Evolutionary conservation across 2,888 invertebrate species (phyloP), one percentile per base, ranked within the genome.

Genomic region (Adela reaumurella): DNA sequence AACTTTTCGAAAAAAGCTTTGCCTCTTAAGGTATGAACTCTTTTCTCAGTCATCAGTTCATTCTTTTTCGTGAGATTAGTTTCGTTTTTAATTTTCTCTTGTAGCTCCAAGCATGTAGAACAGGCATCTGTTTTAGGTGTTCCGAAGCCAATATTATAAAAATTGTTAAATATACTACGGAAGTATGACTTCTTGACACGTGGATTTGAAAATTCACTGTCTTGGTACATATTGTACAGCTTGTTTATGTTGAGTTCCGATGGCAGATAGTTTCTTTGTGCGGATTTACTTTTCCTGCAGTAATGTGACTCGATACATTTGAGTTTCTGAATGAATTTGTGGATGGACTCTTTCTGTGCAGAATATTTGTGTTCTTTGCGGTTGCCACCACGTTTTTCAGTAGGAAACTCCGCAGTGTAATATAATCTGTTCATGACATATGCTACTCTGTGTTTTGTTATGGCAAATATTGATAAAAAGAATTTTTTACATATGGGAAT

Each of bases 1-100:
- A 59, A 46, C 18, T 51, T 42, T 3, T 45, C 28, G 50, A 53
- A 57, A 53, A 61, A 59, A 17, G 55, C 51, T 42, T 58, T 55
- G 10, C 51, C 54, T 51, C 54, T 51, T 45, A 51, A n/a, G 50
- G 54, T 56, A 49, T 59, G 57, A 10, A 56, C 46, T 10, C 48
- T 24, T 14, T 46, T 46, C 49, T 54, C 48, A 14, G 43, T 48
- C 29, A 49, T 51, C 17, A 54, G 10, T 10, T 49, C 17, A 17
- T 46, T 47, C 17, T 48, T 51, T 17, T 49, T 46, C 24, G 4
- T 3, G 6, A 2, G 14, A 20, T 24, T 44, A 19, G 43, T 46
- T 48, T 49, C 47, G 28, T 11, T 6, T 54, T 51, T 50, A 1
- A 51, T 19, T 28, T 46, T 5, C 43, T 52, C 51, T 19, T 11